These are phyloP conservation scores for Apodemia hepburni DNA, from an alignment of 2,888 invertebrate species.

Conservation along the genomic window DNA sequence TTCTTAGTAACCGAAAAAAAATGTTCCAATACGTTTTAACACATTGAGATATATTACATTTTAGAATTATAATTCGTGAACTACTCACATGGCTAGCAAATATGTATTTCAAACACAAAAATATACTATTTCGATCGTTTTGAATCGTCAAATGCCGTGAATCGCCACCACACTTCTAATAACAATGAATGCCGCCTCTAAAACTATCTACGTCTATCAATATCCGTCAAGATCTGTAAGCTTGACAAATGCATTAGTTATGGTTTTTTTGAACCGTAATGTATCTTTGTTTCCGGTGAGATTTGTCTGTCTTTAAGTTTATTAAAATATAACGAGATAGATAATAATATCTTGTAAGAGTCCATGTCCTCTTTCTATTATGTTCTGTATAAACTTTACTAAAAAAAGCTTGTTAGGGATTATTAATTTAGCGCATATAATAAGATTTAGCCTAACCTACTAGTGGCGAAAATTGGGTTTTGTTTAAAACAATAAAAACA, in stretches of 20 bases:
- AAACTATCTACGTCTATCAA: constrained; percentile 17
- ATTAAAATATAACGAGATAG: constrained; percentile 13
- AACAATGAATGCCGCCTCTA: constrained; percentile 21
- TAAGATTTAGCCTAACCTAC: no score
- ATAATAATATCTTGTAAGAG: constrained; percentile 1
- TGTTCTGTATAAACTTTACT: neutral
- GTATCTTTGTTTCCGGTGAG: constrained; percentile 37
- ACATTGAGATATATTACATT: no score
- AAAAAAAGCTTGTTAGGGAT: no score
- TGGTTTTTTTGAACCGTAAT: constrained; percentile 37
- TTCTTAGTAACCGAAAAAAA: no score
- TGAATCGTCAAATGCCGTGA: neutral
- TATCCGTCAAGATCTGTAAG: constrained; percentile 32
- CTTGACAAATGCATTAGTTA: constrained; percentile 46
- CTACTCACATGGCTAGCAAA: no score
- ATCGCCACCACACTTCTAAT: neutral
- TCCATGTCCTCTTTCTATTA: neutral
- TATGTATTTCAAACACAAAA: neutral
- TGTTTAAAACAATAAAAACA: no score
- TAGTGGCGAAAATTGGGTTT: no score
- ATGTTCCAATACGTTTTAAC: no score
- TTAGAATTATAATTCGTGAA: no score
- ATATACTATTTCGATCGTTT: neutral
- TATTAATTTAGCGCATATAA: no score
- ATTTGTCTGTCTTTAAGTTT: constrained; percentile 28